A percentile compares a stretch with the other conserved stretches of the same genome.
phyloP scores from a whole-genome alignment of 2,113 vertebrate species.

The Pseudorectes ferrugineus region DNA sequence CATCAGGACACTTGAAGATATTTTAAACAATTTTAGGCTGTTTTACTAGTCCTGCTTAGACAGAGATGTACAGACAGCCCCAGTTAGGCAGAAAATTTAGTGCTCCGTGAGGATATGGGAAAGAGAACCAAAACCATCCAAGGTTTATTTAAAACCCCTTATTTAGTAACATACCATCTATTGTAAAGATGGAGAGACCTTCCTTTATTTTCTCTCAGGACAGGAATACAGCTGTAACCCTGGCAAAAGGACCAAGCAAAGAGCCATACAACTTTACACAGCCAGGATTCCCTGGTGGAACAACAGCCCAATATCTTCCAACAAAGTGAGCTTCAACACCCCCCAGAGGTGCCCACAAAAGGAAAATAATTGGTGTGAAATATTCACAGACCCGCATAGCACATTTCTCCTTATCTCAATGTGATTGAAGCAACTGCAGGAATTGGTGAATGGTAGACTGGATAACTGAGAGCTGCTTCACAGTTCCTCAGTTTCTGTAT shows the following conservation, averaged over 20 bases:
- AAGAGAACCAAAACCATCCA: not conserved
- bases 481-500: not conserved
- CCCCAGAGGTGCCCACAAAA: not conserved
- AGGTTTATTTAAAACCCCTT: not conserved
- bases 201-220: not conserved
- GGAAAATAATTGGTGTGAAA: not conserved
- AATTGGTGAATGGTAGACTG: not conserved
- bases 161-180: not conserved
- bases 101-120: not conserved
- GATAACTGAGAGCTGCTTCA: not conserved
- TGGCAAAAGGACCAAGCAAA: not conserved
- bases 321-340: not conserved
- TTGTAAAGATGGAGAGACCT: not conserved
- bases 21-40: not conserved
- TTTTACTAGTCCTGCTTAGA: not conserved
- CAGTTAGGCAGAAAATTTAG: not conserved
- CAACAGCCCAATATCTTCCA: not conserved
- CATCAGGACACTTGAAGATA: not conserved
- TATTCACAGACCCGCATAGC: accelerated
- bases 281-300: not conserved
- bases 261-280: not conserved
- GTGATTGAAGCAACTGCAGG: not conserved
- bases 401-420: not conserved
- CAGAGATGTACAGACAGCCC: not conserved
- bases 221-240: not conserved